A percentile compares a stretch with the other conserved stretches of the same genome.
Evolutionary conservation across 2,888 invertebrate species (phyloP).

Genomic region (Amphipyra berbera): DNA sequence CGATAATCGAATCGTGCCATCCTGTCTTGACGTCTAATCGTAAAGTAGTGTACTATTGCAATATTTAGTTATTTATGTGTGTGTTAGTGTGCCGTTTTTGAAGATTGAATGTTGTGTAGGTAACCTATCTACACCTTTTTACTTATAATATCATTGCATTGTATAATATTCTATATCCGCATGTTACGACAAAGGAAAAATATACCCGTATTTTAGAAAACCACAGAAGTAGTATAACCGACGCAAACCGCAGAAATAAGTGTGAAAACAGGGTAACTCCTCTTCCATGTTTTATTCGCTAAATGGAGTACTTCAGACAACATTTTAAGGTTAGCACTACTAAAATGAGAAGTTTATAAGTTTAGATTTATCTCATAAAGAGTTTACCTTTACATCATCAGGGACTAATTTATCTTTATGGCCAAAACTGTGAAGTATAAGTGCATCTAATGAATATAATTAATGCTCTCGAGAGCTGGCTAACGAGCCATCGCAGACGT

Average conservation of each 20-base stretch:
- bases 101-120: too few relatives aligned
- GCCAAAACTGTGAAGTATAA: slow-evolving; percentile 28
- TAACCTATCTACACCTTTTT: too few relatives aligned
- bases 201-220: neutral
- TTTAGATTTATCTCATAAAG: slow-evolving; percentile 17
- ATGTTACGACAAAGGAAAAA: neutral
- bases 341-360: slow-evolving; percentile 14
- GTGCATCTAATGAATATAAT: slow-evolving; percentile 65
- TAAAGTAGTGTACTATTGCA: too few relatives aligned
- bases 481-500: slow-evolving; percentile 64
- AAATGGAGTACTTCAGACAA: slow-evolving; percentile 22
- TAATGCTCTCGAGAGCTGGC: slow-evolving; percentile 52
- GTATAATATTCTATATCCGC: neutral
- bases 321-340: slow-evolving; percentile 18
- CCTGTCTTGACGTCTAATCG: too few relatives aligned
- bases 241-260: too few relatives aligned
- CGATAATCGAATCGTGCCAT: too few relatives aligned
- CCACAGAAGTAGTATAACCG: neutral
- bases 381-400: slow-evolving; percentile 17
- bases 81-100: too few relatives aligned
- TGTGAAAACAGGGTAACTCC: slow-evolving; percentile 12
- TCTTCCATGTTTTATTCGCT: slow-evolving; percentile 27
- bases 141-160: too few relatives aligned
- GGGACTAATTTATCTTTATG: slow-evolving; percentile 25
- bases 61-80: too few relatives aligned